Evolutionary conservation across 1,140 invertebrate genomes (phyloP), one percentile per base, ranked within the genome.

Genomic region (Conus ventricosus): DNA sequence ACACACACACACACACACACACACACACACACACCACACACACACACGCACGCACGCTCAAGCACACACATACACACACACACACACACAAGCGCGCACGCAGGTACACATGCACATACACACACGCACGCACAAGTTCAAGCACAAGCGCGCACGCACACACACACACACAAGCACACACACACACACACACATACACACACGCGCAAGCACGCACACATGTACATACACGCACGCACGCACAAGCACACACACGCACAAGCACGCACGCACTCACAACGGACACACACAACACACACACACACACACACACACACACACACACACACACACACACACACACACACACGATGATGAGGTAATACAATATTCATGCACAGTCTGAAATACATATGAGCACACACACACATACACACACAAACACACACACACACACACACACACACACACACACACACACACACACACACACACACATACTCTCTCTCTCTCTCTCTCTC

Each of bases 111-210:
- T 6, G 7, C n/a, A 75, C 71, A 75, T 6, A 75, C n/a, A n/a
- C 71, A 75, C 71, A n/a, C n/a, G 7, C 71, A 25, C 71, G 4
- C 71, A 75, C 71, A n/a, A n/a, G n/a, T n/a, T n/a, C n/a, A n/a
- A n/a, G n/a, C 71, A 75, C 15, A 23, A 7, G 57, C 71, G 23
- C 71, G 23, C 71, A n/a, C 71, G 7, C 71, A 75, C n/a, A n/a
- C 71, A 25, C 71, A n/a, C 71, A 75, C 71, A n/a, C 71, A 75
- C 20, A 75, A 3, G 7, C 71, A n/a, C 71, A 75, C 71, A n/a
- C 71, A 75, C 71, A 75, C 71, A 75, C 71, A 75, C 17, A 75
- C 71, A 75, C 71, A 75, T 6, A n/a, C 71, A n/a, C 71, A 75
- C 71, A 75, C 71, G 4, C 71, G 23, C n/a, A 25, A 13, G 23